phyloP scores from a whole-genome alignment of 2,113 vertebrate species.

The Calcarius ornatus region DNA sequence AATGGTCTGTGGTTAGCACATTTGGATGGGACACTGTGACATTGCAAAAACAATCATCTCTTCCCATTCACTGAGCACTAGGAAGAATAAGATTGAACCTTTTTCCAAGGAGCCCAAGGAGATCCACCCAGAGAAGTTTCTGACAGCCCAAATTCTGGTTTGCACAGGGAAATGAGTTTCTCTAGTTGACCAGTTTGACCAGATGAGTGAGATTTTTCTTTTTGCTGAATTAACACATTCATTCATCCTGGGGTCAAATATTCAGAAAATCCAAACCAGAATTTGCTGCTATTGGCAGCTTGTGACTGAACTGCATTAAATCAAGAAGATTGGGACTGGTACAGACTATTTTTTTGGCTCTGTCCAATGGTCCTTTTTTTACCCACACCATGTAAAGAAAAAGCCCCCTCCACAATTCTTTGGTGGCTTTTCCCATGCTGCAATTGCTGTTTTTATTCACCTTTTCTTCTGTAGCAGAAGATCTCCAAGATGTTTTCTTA shows the following conservation, averaged over 20 bases:
- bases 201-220: background rate
- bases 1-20: background rate
- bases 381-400: background rate
- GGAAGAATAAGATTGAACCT: background rate
- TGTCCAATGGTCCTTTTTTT: background rate
- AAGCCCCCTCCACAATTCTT: background rate
- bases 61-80: background rate
- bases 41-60: background rate
- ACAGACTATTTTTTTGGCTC: background rate
- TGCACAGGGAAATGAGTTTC: background rate
- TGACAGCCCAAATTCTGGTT: background rate
- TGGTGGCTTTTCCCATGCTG: background rate
- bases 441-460: background rate
- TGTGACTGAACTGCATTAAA: background rate
- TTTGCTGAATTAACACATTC: background rate
- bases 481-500: background rate
- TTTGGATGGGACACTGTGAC: background rate
- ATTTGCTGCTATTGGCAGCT: background rate
- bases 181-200: background rate
- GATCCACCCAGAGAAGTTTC: background rate
- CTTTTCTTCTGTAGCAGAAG: background rate
- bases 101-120: background rate
- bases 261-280: background rate
- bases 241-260: background rate
- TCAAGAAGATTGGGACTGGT: background rate